Evolutionary conservation across 2,113 vertebrate genomes (phyloP).

Genomic region (Lepisosteus osseus): DNA sequence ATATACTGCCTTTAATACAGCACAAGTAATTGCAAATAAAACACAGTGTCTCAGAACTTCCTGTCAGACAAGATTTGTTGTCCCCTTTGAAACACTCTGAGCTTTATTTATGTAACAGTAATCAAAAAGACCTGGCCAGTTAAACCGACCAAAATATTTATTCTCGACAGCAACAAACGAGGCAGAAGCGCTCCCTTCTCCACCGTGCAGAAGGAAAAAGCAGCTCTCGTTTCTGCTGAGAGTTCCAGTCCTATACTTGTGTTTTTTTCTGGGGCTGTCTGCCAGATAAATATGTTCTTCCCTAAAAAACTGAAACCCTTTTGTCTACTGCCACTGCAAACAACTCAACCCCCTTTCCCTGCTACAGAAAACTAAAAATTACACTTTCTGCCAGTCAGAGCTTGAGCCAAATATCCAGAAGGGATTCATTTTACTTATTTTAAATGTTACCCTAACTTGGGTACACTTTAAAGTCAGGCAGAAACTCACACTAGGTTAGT

Average conservation of each 20-base stretch:
- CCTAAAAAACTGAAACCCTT: conserved; percentile 24
- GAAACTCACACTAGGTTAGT: too few relatives aligned
- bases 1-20: neutral
- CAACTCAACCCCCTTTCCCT: conserved; percentile 17
- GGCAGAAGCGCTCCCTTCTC: neutral
- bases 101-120: neutral
- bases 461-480: too few relatives aligned
- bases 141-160: neutral
- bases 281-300: conserved; percentile 38
- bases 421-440: too few relatives aligned
- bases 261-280: conserved; percentile 38
- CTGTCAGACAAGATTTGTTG: neutral
- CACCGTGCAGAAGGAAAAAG: conserved; percentile 10
- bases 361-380: too few relatives aligned
- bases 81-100: neutral
- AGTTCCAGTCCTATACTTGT: conserved; percentile 28
- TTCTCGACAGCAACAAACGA: neutral
- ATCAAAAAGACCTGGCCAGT: neutral
- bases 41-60: neutral
- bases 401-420: too few relatives aligned
- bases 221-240: conserved; percentile 35
- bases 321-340: conserved; percentile 39
- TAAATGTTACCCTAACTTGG: too few relatives aligned
- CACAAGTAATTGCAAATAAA: neutral
- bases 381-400: too few relatives aligned